Evolutionary conservation across 1,140 invertebrate species (phyloP).

Genomic region (Anoplolepis gracilipes): DNA sequence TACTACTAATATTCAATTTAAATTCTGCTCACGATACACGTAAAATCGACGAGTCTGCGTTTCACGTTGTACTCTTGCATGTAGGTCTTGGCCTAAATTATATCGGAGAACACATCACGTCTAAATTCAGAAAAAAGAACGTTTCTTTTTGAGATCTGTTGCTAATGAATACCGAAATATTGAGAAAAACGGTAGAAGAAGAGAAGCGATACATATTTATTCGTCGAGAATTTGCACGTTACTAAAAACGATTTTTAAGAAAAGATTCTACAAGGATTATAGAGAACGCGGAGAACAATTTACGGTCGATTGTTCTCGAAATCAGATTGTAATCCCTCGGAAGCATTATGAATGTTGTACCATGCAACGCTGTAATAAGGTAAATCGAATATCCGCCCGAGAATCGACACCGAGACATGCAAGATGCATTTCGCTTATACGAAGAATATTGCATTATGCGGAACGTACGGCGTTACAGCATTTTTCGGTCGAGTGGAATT

Average conservation of each 20-base stretch:
- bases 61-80: constrained; percentile 37
- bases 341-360: constrained; percentile 34
- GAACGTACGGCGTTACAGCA: constrained; percentile 55
- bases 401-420: constrained; percentile 58
- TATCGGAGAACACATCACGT: constrained; percentile 19
- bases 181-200: not conserved
- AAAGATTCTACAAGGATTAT: constrained; percentile 11
- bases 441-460: constrained; percentile 60
- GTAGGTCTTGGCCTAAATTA: constrained; percentile 48
- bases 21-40: constrained; percentile 70
- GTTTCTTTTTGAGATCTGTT: not conserved
- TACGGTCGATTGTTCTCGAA: constrained; percentile 22
- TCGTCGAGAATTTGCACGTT: too few relatives aligned
- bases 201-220: not conserved
- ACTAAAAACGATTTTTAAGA: constrained; percentile 14
- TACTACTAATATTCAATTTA: constrained; percentile 72
- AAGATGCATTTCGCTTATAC: constrained; percentile 59
- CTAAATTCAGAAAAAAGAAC: constrained; percentile 53
- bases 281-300: not conserved
- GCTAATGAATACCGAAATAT: not conserved
- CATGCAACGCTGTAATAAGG: constrained; percentile 40
- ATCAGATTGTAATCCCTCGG: not conserved
- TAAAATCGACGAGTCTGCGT: constrained; percentile 62
- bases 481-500: constrained; percentile 55
- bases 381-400: constrained; percentile 52